These are phyloP conservation scores for Callorhinus ursinus DNA, from an alignment of 2,113 vertebrate genomes.

Conservation along the genomic window DNA sequence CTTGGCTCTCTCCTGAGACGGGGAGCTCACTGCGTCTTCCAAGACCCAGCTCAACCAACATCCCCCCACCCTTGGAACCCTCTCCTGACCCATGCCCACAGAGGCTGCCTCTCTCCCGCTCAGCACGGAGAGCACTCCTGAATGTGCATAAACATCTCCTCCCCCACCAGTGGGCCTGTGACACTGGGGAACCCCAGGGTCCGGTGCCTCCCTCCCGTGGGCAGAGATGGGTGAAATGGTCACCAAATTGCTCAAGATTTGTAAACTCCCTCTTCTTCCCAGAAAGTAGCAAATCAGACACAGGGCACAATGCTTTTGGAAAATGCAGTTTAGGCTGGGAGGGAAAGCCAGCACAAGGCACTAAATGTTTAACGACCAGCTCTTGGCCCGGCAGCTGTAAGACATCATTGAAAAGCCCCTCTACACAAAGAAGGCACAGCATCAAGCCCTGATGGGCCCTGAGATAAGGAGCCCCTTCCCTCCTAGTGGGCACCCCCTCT, in stretches of 20 bases:
- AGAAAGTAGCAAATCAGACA: not conserved
- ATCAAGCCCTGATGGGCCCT: rapidly evolving
- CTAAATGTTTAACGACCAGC: rapidly evolving
- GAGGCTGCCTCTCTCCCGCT: not conserved
- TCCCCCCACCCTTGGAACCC: rapidly evolving
- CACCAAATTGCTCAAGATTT: not conserved
- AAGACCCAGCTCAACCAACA: not conserved
- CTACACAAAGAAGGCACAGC: rapidly evolving
- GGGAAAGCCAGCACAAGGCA: rapidly evolving
- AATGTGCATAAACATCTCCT: not conserved
- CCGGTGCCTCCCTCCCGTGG: not conserved
- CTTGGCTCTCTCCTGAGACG: rapidly evolving
- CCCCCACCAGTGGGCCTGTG: rapidly evolving
- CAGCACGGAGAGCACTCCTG: too few relatives aligned
- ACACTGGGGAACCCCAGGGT: rapidly evolving
- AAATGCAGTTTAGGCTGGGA: rapidly evolving
- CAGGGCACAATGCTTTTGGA: not conserved
- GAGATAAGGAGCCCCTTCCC: not conserved
- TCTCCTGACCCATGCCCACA: not conserved
- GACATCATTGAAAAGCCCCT: rapidly evolving
- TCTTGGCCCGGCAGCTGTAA: not conserved
- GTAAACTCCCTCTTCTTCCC: not conserved
- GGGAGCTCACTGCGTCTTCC: not conserved
- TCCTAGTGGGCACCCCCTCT: rapidly evolving
- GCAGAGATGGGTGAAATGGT: not conserved